A percentile compares a stretch with the other conserved stretches of the same genome.
phyloP scores from a whole-genome alignment of 2,797 vertebrate genomes.

The Gastrophryne carolinensis region DNA sequence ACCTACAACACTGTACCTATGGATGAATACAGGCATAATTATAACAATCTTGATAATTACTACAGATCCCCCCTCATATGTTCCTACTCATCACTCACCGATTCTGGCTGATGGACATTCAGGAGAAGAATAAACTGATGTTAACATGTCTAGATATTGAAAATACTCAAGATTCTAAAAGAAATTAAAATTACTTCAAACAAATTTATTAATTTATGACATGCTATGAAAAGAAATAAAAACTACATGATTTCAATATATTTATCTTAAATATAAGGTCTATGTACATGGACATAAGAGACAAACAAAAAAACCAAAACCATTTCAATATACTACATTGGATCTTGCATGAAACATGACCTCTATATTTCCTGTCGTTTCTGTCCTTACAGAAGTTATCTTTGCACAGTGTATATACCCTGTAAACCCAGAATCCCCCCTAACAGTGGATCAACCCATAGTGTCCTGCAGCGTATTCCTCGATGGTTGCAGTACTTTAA shows the following conservation, averaged over 20 bases:
- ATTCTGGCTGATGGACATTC: neutral
- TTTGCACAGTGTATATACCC: constrained; percentile 65
- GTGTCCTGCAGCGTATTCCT: neutral
- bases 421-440: constrained; percentile 57
- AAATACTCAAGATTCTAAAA: neutral
- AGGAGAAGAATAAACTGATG: neutral
- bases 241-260: constrained; percentile 62
- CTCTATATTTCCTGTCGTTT: constrained; percentile 46
- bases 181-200: constrained; percentile 60
- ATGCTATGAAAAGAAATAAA: constrained; percentile 73
- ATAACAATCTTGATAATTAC: no score
- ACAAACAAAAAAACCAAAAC: constrained; percentile 58
- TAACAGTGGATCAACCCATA: neutral
- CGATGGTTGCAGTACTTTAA: neutral
- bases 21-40: no score
- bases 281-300: constrained; percentile 66
- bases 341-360: constrained; percentile 57
- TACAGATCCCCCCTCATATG: no score
- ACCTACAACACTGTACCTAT: no score
- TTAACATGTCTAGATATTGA: no score
- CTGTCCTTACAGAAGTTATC: constrained; percentile 37
- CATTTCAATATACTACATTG: constrained; percentile 56
- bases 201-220: constrained; percentile 71
- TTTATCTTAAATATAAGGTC: constrained; percentile 66
- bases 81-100: no score